Evolutionary conservation across 2,888 invertebrate genomes (phyloP), one percentile per base, ranked within the genome.

Genomic region (Anodontia alba): DNA sequence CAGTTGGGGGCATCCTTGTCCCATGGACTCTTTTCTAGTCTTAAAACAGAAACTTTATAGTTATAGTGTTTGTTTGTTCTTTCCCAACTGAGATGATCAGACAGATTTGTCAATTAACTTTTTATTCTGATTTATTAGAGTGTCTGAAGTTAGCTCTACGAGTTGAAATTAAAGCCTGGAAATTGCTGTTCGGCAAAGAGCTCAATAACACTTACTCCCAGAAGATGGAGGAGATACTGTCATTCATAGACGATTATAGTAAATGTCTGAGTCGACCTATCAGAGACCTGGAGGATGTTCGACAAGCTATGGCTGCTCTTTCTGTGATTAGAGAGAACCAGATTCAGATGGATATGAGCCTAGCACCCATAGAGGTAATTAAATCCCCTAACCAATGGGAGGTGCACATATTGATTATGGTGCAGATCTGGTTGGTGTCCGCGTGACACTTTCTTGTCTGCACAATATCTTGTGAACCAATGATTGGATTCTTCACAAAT

Each of bases 91-190:
- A n/a, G n/a, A n/a, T n/a, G n/a, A n/a, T n/a, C n/a, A n/a, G n/a
- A n/a, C n/a, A n/a, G n/a, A n/a, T n/a, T n/a, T n/a, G n/a, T n/a
- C n/a, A n/a, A n/a, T n/a, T n/a, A n/a, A n/a, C n/a, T n/a, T n/a
- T n/a, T n/a, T n/a, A n/a, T n/a, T 38, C 38, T 8, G 5, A 38
- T 38, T n/a, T 54, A 23, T 26, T 54, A 95, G 94, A 91, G 42
- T 91, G 92, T 23, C 88, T 95, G 79, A 95, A 95, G 89, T 80
- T 90, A 62, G 93, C 93, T 0, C 89, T 98, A 46, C 95, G 96
- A 66, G 96, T 96, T 12, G 98, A 98, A 95, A 97, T 97, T 0
- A 96, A 96, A 84, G 96, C 96, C 72, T 98, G 98, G 98, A 97
- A 97, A 93, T 95, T 96, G 80, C 95, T 96, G 26, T 95, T 97